These are phyloP conservation scores for Peromyscus leucopus DNA, from an alignment of 2,113 vertebrate genomes.

Conservation along the genomic window DNA sequence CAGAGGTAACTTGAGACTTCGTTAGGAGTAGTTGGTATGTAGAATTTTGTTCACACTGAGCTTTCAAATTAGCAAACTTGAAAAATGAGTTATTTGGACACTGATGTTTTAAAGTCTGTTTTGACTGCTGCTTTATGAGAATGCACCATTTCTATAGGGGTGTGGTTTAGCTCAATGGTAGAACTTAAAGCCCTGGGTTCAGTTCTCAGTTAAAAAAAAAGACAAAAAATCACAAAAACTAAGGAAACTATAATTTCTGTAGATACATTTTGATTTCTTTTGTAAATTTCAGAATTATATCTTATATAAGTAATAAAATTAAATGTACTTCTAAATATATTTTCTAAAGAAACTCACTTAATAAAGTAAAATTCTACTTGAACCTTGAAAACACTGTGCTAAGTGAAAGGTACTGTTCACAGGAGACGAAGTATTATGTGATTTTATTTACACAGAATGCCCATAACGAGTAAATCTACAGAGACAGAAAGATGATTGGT, in stretches of 20 bases:
- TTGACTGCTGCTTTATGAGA: not conserved
- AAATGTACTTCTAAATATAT: not conserved
- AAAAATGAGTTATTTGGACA: not conserved
- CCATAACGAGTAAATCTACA: not conserved
- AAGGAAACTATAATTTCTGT: not conserved
- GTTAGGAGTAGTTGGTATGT: not conserved
- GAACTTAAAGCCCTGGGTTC: not conserved
- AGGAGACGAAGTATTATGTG: not conserved
- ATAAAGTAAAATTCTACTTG: not conserved
- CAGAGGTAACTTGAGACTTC: not conserved
- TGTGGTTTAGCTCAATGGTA: not conserved
- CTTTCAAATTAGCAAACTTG: constrained; percentile 38
- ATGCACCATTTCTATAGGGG: not conserved
- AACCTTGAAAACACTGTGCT: constrained; percentile 27
- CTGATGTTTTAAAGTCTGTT: not conserved
- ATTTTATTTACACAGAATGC: constrained; percentile 8
- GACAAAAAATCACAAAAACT: not conserved
- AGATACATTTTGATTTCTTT: not conserved
- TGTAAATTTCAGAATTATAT: constrained; percentile 43
- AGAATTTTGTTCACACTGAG: not conserved
- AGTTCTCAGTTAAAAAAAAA: not conserved
- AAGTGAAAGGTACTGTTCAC: not conserved
- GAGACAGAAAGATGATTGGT: not conserved
- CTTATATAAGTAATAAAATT: constrained; percentile 53
- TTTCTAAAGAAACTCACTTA: constrained; percentile 37